Conservation (phyloP, 2,888 invertebrate genomes). For the Choristoneura rosaceana region DNA sequence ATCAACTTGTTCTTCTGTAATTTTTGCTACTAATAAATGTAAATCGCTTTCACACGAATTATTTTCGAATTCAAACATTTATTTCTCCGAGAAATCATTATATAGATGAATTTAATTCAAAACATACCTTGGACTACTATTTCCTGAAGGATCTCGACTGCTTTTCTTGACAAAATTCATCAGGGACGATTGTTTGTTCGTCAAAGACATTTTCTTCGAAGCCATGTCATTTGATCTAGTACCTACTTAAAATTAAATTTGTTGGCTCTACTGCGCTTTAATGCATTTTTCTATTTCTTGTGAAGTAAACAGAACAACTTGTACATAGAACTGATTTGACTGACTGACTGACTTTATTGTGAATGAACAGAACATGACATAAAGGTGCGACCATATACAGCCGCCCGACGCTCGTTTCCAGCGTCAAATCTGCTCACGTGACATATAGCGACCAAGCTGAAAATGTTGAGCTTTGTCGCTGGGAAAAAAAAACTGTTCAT, state of each 20-base stretch:
- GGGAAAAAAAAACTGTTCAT: no score
- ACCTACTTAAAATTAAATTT: not conserved
- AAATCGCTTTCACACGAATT: not conserved
- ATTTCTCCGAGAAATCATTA: not conserved
- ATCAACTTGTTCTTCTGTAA: no score
- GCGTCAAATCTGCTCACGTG: no score
- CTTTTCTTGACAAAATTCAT: constrained; percentile 65
- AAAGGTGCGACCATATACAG: no score
- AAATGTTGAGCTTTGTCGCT: no score
- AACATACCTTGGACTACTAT: constrained; percentile 50
- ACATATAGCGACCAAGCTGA: no score
- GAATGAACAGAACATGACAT: no score
- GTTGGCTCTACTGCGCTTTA: not conserved
- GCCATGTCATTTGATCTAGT: constrained; percentile 48
- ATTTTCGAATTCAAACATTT: not conserved
- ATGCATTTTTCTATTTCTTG: constrained; percentile 2
- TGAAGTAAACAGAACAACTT: no score
- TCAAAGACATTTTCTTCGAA: constrained; percentile 49
- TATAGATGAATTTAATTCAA: not conserved
- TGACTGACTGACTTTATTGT: no score
- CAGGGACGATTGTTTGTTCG: constrained; percentile 60
- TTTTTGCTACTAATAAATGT: no score
- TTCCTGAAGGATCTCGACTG: constrained; percentile 50
- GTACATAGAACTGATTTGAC: no score
- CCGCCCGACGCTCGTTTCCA: no score